Percentiles rank a stretch among this genome's conserved stretches.
phyloP scores from a whole-genome alignment of 1,140 invertebrate genomes.

The Neotoxoptera formosana region DNA sequence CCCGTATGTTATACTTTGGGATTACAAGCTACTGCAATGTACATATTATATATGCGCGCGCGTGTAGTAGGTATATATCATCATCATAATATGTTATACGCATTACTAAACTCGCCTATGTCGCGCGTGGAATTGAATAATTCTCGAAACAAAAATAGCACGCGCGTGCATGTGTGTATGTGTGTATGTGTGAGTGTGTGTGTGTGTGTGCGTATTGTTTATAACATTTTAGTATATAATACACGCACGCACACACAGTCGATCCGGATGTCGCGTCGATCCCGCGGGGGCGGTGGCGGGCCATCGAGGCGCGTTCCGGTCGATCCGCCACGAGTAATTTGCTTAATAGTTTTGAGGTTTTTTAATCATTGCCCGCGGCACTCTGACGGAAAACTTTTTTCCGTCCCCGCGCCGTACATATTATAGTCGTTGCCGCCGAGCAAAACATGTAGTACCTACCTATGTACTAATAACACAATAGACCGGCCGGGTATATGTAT shows the following conservation, averaged over 20 bases:
- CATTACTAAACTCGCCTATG: neutral
- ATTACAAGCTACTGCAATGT: neutral
- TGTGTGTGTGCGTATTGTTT: neutral
- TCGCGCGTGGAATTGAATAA: neutral
- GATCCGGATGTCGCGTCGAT: neutral
- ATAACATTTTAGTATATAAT: too few relatives aligned
- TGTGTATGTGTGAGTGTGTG: too few relatives aligned
- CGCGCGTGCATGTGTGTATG: too few relatives aligned
- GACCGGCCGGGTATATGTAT: neutral
- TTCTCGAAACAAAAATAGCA: neutral
- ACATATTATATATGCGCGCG: neutral
- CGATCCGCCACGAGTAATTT: neutral
- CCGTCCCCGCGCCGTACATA: neutral
- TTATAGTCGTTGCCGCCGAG: neutral
- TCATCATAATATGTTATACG: neutral
- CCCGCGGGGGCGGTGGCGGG: too few relatives aligned
- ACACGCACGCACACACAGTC: too few relatives aligned
- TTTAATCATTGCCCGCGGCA: neutral
- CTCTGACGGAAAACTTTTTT: neutral
- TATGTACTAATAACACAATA: neutral
- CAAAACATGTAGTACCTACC: too few relatives aligned
- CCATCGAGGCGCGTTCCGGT: neutral
- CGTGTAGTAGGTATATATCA: too few relatives aligned
- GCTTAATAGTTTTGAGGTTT: constrained; percentile 1
- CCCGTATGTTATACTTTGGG: neutral